Conservation (phyloP, 2,888 invertebrate genomes). For the Branchellion lobata region DNA sequence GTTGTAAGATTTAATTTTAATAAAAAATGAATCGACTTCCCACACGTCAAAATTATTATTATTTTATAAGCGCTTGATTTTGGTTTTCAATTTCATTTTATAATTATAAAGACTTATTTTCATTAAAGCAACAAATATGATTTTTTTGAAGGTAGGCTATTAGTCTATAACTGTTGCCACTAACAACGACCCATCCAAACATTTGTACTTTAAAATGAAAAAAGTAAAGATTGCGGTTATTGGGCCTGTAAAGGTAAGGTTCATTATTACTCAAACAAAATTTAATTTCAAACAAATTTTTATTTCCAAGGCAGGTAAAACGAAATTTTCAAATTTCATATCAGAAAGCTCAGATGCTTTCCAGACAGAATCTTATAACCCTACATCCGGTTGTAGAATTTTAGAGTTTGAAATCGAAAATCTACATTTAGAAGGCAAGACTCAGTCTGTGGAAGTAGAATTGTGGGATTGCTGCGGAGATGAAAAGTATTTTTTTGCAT, state of each 20-base stretch:
- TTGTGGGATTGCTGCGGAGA: slow-evolving; percentile 80
- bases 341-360: slow-evolving; percentile 71
- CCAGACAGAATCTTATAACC: slow-evolving; percentile 63
- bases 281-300: background rate
- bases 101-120: background rate
- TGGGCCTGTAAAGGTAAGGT: slow-evolving; percentile 49
- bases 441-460: slow-evolving; percentile 71
- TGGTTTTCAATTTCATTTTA: background rate
- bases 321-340: slow-evolving; percentile 72
- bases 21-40: slow-evolving; percentile 43
- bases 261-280: background rate
- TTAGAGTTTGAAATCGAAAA: slow-evolving; percentile 74
- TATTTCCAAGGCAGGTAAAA: slow-evolving; percentile 71
- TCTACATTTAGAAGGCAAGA: slow-evolving; percentile 64
- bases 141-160: no score
- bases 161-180: slow-evolving; percentile 1
- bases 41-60: slow-evolving; percentile 43
- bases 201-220: slow-evolving; percentile 40
- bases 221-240: slow-evolving; percentile 49
- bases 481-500: no score
- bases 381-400: slow-evolving; percentile 73
- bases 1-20: slow-evolving; percentile 25
- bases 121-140: background rate
- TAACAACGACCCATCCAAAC: background rate
- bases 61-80: slow-evolving; percentile 25